phyloP scores from a whole-genome alignment of 2,797 vertebrate species.

The Tokudaia tokunoshimensis region DNA sequence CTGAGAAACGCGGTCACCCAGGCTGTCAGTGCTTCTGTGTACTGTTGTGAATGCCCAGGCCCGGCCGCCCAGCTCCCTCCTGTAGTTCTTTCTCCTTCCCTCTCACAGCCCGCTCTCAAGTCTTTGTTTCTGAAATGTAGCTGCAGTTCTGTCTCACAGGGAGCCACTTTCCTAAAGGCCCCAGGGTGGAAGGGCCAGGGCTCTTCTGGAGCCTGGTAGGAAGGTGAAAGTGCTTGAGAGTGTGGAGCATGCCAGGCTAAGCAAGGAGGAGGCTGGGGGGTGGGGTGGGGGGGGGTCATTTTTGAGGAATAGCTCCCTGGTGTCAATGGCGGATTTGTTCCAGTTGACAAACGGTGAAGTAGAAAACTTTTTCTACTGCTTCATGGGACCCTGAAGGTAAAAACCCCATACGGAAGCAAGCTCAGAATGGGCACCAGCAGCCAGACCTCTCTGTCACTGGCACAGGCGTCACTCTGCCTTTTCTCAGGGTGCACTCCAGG shows the following conservation, averaged over 20 bases:
- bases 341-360: constrained; percentile 2
- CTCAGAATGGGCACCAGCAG: neutral
- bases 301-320: neutral
- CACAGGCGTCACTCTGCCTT: neutral
- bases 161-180: neutral
- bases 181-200: neutral
- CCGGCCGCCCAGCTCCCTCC: neutral
- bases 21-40: neutral
- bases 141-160: neutral
- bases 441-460: neutral
- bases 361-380: constrained; percentile 29
- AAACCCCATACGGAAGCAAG: neutral
- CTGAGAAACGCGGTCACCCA: neutral
- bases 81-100: constrained; percentile 10
- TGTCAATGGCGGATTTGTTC: neutral
- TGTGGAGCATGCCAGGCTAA: neutral
- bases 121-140: constrained; percentile 27
- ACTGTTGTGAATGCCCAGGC: neutral
- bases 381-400: neutral
- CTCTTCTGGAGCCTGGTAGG: neutral
- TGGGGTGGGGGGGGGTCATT: neutral
- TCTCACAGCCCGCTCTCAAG: neutral
- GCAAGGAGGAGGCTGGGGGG: neutral
- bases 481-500: neutral
- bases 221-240: constrained; percentile 1